These are phyloP conservation scores for Hylyphantes graminicola DNA, from an alignment of 1,140 invertebrate species.

Conservation along the genomic window DNA sequence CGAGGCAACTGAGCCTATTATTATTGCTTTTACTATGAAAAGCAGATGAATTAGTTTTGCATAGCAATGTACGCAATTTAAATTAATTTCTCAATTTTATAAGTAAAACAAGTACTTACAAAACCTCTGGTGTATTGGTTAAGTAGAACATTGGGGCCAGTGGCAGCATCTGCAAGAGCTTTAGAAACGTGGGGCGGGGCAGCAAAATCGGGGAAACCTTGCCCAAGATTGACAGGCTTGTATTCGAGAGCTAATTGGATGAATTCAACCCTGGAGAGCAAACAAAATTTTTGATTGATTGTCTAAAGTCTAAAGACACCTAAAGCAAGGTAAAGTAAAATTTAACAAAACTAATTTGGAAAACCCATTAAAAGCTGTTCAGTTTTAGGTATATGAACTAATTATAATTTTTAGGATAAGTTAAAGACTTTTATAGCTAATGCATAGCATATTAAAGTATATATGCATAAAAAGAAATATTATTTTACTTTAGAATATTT, in stretches of 20 bases:
- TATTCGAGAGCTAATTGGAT: conserved; percentile 86
- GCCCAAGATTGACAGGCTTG: conserved; percentile 94
- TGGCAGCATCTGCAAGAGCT: conserved; percentile 77
- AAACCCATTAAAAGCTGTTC: too few species aligned
- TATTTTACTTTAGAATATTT: too few species aligned
- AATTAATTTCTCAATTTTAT: not conserved
- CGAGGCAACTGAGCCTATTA: too few species aligned
- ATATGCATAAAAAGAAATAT: too few species aligned
- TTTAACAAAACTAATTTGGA: too few species aligned
- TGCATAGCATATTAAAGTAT: too few species aligned
- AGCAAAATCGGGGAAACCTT: conserved; percentile 96
- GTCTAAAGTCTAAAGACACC: not conserved
- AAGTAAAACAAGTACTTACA: conserved; percentile 65
- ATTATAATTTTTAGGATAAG: too few species aligned
- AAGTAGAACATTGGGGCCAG: conserved; percentile 78
- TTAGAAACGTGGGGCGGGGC: conserved; percentile 86
- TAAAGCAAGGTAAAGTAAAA: too few species aligned
- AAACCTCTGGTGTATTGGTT: conserved; percentile 85
- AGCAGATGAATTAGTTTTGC: not conserved
- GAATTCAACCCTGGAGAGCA: conserved; percentile 88
- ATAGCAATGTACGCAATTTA: not conserved
- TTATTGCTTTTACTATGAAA: conserved; percentile 3
- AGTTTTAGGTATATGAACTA: too few species aligned
- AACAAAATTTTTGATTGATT: not conserved
- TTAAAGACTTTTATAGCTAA: too few species aligned